Evolutionary conservation across 2,888 invertebrate species (phyloP), one percentile per base, ranked within the genome.

Genomic region (Doris montereyensis): DNA sequence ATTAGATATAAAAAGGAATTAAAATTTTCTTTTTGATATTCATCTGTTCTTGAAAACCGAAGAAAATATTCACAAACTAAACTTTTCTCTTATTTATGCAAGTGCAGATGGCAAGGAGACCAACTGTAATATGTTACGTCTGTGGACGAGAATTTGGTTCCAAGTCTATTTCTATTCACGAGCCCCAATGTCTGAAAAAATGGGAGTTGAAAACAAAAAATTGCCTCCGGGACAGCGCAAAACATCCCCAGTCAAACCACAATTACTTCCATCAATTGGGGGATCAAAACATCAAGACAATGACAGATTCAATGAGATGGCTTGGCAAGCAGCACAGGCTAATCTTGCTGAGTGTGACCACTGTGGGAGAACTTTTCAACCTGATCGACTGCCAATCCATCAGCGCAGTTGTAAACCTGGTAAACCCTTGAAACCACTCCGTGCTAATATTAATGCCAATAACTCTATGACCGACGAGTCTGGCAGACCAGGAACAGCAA

Each of bases 321-420:
- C 92, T 13, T 94, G 94, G 93, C 92, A 94, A 80, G 92, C 93
- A 72, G 93, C 94, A 77, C 91, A 94, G 81, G 87, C 89, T 1
- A 93, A 94, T 83, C 90, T 95, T 84, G 90, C 94, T 10, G 93
- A 94, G 1, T 95, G 95, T 86, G 91, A 92, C 67, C 93, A 93
- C 85, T 95, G 95, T 87, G 93, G 93, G 10, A 91, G 95, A 74
- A 94, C 94, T 34, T 95, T 95, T 90, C 91, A 93, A 82, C 94
- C 95, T 0, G 94, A 95, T 83, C 92, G 95, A 34, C 89, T 95
- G 28, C 87, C 92, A 13, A 92, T 94, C 10, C 94, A 95, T 87
- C 93, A 94, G 85, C 82, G 86, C 62, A 86, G 86, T 65, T 89
- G 89, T 82, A 87, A 86, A 83, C 83, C 81, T 57, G 83, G 83